Conservation (phyloP, 2,797 vertebrate species). For the Paramormyrops hopkinsi region DNA sequence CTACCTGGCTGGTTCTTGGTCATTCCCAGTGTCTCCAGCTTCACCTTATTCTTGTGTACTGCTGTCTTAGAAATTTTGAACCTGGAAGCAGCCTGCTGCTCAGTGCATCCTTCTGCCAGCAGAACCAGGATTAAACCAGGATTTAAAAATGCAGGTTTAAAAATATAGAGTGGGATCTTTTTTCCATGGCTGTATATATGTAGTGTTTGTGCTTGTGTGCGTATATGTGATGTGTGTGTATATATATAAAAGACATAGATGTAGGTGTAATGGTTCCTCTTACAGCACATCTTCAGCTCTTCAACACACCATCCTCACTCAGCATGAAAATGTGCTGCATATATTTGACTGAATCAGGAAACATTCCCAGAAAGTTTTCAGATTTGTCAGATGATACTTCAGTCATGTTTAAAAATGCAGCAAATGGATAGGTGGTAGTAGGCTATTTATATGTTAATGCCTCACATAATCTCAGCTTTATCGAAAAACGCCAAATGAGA, state of each 20-base stretch:
- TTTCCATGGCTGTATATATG: background rate
- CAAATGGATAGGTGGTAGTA: background rate
- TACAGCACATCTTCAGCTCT: background rate
- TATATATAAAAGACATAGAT: background rate
- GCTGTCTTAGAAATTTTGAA: background rate
- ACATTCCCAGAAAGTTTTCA: constrained; percentile 16
- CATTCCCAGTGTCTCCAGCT: background rate
- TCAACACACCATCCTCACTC: background rate
- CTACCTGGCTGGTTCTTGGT: background rate
- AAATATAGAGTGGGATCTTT: background rate
- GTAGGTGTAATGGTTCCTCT: background rate
- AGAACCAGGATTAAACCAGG: background rate
- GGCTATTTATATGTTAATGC: constrained; percentile 24
- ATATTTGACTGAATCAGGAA: constrained; percentile 15
- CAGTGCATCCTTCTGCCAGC: background rate
- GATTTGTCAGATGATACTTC: constrained; percentile 20
- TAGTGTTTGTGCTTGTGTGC: background rate
- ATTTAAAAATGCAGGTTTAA: background rate
- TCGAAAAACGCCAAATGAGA: constrained; percentile 9
- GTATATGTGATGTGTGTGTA: background rate
- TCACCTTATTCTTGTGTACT: background rate
- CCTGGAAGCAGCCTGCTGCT: background rate
- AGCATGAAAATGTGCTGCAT: background rate
- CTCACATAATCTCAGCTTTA: constrained; percentile 8
- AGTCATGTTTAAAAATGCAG: constrained; percentile 21